Conservation (phyloP, 2,113 vertebrate genomes). For the Potamarius usumacintae region DNA sequence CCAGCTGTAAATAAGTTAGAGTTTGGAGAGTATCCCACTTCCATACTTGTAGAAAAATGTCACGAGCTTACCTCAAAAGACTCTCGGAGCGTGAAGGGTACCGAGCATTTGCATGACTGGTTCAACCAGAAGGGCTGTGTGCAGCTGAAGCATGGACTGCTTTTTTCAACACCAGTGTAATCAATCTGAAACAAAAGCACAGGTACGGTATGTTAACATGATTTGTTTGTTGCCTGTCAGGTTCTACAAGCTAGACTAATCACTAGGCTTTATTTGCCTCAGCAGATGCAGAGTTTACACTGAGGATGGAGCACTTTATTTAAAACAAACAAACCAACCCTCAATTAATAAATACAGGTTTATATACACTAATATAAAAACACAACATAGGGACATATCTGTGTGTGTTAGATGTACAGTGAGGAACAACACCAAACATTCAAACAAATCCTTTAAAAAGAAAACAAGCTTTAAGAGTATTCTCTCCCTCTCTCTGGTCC, state of each 20-base stretch:
- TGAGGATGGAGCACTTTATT: background rate
- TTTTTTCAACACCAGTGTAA: constrained; percentile 84
- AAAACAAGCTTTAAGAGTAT: background rate
- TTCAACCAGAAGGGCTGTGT: constrained; percentile 79
- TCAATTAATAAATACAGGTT: background rate
- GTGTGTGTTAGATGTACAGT: background rate
- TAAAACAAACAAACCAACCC: too few species aligned
- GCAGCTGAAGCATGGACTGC: constrained; percentile 84
- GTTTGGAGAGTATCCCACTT: background rate
- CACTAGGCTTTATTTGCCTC: background rate
- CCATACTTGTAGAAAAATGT: background rate
- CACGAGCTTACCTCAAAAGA: constrained; percentile 85
- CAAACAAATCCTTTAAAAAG: background rate
- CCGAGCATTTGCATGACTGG: constrained; percentile 77
- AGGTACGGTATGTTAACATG: background rate
- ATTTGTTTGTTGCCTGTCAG: background rate
- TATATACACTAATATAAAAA: too few species aligned
- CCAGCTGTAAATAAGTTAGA: constrained; percentile 3
- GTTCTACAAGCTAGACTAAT: constrained; percentile 16
- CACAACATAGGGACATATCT: background rate
- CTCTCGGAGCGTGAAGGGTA: constrained; percentile 82
- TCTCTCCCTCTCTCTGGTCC: too few species aligned
- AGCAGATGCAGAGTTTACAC: constrained; percentile 13
- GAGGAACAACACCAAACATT: background rate
- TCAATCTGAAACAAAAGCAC: constrained; percentile 81